Evolutionary conservation across 2,113 vertebrate genomes (phyloP).

Genomic region (Eretmochelys imbricata): DNA sequence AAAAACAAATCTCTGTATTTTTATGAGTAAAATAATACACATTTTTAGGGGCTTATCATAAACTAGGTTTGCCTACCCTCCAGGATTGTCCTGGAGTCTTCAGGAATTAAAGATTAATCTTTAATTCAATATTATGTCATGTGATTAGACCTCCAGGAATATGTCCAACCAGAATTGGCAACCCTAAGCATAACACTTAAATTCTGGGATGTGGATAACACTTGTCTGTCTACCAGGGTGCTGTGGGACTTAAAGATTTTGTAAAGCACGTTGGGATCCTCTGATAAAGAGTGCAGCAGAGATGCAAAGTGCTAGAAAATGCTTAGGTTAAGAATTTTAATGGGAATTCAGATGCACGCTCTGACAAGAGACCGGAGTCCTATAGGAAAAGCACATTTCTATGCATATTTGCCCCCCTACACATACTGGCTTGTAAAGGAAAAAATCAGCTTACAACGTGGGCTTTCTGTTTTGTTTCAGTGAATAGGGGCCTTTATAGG

Average conservation of each 20-base stretch:
- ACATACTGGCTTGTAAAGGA: not conserved
- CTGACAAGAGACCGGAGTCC: not conserved
- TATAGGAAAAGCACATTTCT: not conserved
- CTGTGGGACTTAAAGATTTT: not conserved
- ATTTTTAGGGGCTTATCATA: not conserved
- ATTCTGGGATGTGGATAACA: not conserved
- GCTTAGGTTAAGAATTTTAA: not conserved
- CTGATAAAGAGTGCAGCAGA: not conserved
- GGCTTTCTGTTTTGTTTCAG: not conserved
- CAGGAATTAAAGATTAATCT: too few relatives aligned
- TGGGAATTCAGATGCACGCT: not conserved
- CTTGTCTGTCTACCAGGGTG: not conserved
- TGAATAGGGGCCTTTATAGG: not conserved
- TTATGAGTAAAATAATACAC: not conserved
- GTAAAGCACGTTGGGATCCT: not conserved
- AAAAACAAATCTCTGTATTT: not conserved
- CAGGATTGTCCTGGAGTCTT: too few relatives aligned
- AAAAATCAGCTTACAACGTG: not conserved
- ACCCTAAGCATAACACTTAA: too few relatives aligned
- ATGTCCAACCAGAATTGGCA: too few relatives aligned
- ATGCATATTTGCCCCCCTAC: not conserved
- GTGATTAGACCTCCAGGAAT: too few relatives aligned
- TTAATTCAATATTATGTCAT: too few relatives aligned
- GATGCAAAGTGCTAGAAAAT: not conserved
- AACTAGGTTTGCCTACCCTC: too few relatives aligned